Percentiles rank a stretch among this genome's conserved stretches.
Conservation (phyloP, 2,888 invertebrate species). For the Diploptera punctata region DNA sequence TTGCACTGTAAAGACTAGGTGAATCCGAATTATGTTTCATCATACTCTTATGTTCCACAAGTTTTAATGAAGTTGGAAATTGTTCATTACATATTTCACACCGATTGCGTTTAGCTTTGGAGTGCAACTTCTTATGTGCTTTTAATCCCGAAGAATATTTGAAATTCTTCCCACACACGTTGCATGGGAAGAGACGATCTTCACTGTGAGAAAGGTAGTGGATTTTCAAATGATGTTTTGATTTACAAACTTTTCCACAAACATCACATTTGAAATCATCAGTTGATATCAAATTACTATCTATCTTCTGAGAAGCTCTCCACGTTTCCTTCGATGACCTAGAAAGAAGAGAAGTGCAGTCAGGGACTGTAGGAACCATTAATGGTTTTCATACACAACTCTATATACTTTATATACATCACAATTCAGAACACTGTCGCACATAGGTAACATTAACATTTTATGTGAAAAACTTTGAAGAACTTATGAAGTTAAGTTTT, state of each 20-base stretch:
- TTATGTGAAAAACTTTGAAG: too few relatives aligned
- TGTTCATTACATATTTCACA: conserved; percentile 51
- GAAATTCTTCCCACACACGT: conserved; percentile 49
- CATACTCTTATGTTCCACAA: too few relatives aligned
- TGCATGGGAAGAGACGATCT: conserved; percentile 45
- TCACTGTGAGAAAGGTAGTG: conserved; percentile 46
- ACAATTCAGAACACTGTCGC: too few relatives aligned
- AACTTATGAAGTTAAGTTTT: too few relatives aligned
- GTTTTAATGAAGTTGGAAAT: too few relatives aligned
- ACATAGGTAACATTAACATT: too few relatives aligned
- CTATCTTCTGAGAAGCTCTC: not conserved
- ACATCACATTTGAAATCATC: conserved; percentile 37
- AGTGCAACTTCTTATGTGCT: conserved; percentile 44
- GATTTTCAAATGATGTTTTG: conserved; percentile 37
- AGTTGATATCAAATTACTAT: conserved; percentile 8
- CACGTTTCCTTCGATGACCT: conserved; percentile 34
- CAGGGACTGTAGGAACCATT: not conserved
- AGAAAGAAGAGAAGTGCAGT: conserved; percentile 40
- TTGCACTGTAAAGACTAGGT: too few relatives aligned
- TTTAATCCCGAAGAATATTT: conserved; percentile 45
- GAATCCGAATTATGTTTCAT: too few relatives aligned
- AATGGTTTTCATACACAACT: too few relatives aligned
- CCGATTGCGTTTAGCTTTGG: conserved; percentile 44
- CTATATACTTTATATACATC: too few relatives aligned
- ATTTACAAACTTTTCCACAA: conserved; percentile 38